Conservation (phyloP, 1,140 invertebrate genomes). For the Drosophila guanche region DNA sequence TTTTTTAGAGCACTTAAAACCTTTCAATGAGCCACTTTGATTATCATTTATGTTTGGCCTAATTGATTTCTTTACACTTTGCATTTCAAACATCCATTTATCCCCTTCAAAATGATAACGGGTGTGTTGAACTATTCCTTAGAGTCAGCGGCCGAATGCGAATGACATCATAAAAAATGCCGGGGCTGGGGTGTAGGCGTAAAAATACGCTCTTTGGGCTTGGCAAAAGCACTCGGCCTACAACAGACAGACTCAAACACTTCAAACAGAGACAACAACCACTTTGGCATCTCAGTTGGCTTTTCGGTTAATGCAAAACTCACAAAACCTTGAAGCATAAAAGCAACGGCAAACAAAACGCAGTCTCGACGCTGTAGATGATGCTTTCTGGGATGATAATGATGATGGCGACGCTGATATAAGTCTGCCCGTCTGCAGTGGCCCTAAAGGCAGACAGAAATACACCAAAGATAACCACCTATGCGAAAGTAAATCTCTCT, state of each 20-base stretch:
- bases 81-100: neutral
- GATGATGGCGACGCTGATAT: conserved; percentile 43
- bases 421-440: conserved; percentile 43
- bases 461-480: conserved; percentile 19
- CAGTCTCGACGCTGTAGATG: conserved; percentile 20
- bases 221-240: conserved; percentile 45
- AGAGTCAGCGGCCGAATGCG: conserved; percentile 43
- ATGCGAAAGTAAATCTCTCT: conserved; percentile 37
- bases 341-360: conserved; percentile 74
- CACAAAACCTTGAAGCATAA: conserved; percentile 75
- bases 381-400: conserved; percentile 18
- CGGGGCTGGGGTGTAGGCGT: conserved; percentile 30
- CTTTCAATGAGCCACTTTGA: no score
- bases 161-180: conserved; percentile 60
- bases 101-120: conserved; percentile 39
- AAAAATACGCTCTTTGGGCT: conserved; percentile 56
- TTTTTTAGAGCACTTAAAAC: no score
- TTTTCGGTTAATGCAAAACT: conserved; percentile 69
- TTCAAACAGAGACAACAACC: conserved; percentile 32
- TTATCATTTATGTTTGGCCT: no score
- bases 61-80: conserved; percentile 2
- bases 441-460: conserved; percentile 24
- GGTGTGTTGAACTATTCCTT: conserved; percentile 59
- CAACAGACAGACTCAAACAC: conserved; percentile 8
- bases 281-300: conserved; percentile 51